A percentile compares a stretch with the other conserved stretches of the same genome.
phyloP scores from a whole-genome alignment of 2,888 invertebrate genomes.

The Ptychoptera albimana region DNA sequence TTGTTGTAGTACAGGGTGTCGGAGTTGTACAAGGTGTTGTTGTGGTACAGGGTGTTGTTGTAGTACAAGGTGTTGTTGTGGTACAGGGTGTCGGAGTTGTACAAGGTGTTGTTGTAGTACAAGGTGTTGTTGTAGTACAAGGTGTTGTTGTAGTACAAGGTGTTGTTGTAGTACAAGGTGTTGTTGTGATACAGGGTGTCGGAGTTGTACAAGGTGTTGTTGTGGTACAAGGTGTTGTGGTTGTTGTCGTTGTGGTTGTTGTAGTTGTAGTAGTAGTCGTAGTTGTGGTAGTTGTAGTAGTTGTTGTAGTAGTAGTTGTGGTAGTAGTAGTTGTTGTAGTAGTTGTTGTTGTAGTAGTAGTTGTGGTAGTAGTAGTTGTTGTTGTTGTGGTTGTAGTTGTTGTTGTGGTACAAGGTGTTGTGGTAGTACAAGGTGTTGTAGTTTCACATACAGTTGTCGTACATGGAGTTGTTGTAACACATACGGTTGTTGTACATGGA shows the following conservation, averaged over 20 bases:
- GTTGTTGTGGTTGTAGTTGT: background rate
- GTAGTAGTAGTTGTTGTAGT: background rate
- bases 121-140: background rate
- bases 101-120: slow-evolving; percentile 4
- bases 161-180: background rate
- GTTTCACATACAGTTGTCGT: background rate
- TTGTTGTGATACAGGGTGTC: slow-evolving; percentile 13
- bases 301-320: slow-evolving; percentile 1
- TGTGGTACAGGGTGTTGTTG: slow-evolving; percentile 13
- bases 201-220: no score
- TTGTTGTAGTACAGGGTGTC: background rate
- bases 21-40: background rate
- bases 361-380: background rate
- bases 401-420: background rate
- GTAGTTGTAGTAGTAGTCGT: background rate
- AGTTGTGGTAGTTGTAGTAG: slow-evolving; percentile 7
- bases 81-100: background rate
- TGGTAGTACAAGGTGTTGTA: background rate
- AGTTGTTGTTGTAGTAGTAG: background rate
- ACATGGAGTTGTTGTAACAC: no score
- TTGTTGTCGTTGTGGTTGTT: background rate
- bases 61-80: background rate
- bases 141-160: background rate
- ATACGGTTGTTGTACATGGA: slow-evolving; percentile 10
- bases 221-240: background rate